Percentiles rank a stretch among this genome's conserved stretches.
Evolutionary conservation across 2,113 vertebrate species (phyloP).

Genomic region (Zingel zingel): DNA sequence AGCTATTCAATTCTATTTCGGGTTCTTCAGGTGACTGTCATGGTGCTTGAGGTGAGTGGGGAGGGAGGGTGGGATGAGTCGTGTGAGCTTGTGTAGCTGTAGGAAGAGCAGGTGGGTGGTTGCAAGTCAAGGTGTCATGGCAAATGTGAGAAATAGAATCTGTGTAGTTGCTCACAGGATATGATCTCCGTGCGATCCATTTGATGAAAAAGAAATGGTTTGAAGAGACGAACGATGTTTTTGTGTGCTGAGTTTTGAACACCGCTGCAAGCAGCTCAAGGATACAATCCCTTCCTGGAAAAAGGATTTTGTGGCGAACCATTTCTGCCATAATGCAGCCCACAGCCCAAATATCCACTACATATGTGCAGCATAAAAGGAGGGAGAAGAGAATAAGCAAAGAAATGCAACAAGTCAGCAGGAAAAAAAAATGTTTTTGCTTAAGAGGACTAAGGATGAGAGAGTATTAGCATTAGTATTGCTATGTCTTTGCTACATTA

Average conservation of each 20-base stretch:
- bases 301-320: conserved; percentile 92
- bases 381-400: conserved; percentile 84
- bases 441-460: conserved; percentile 18
- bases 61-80: neutral
- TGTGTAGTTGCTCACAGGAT: conserved; percentile 43
- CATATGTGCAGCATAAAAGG: conserved; percentile 91
- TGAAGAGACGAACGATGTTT: conserved; percentile 19
- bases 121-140: conserved; percentile 40
- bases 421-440: conserved; percentile 69
- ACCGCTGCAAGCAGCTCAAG: conserved; percentile 83
- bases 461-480: neutral
- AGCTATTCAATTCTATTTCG: conserved; percentile 62
- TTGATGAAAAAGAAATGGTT: conserved; percentile 5
- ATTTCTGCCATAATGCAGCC: conserved; percentile 99
- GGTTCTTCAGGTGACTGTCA: conserved; percentile 42
- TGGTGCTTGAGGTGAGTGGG: conserved; percentile 26
- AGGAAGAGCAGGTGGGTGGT: conserved; percentile 39
- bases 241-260: conserved; percentile 37
- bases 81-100: conserved; percentile 23
- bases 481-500: neutral
- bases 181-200: conserved; percentile 18
- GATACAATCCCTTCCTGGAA: conserved; percentile 92
- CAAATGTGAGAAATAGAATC: conserved; percentile 52
- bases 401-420: conserved; percentile 87
- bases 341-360: conserved; percentile 99